Evolutionary conservation across 2,888 invertebrate species (phyloP).

Genomic region (Tethea ocularis): DNA sequence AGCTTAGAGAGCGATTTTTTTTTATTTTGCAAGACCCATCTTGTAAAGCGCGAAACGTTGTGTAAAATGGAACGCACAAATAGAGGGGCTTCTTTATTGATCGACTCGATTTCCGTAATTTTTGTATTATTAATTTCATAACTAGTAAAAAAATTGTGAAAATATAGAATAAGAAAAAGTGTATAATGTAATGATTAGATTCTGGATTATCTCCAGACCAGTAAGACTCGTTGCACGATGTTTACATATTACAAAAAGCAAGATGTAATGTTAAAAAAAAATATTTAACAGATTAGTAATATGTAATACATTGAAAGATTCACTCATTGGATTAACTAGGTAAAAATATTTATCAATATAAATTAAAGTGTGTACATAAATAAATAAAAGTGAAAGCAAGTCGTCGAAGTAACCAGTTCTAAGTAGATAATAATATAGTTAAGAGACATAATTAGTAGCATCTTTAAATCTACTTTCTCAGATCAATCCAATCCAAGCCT

Average conservation of each 20-base stretch:
- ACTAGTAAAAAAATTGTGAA: background rate
- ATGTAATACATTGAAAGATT: no score
- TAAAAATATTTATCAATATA: no score
- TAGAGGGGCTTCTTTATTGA: conserved; percentile 69
- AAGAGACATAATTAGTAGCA: background rate
- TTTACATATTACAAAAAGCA: no score
- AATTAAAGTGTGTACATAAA: no score
- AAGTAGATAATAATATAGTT: background rate
- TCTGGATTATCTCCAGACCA: no score
- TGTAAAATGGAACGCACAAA: conserved; percentile 71
- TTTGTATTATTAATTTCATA: conserved; percentile 34
- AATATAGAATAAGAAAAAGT: background rate
- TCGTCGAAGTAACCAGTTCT: background rate
- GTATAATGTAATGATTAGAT: no score
- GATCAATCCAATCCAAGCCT: conserved; percentile 24
- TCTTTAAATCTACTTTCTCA: background rate
- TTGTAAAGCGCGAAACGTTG: conserved; percentile 63
- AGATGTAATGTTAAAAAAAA: no score
- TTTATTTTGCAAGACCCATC: conserved; percentile 72
- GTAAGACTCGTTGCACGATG: no score
- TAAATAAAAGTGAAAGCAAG: background rate
- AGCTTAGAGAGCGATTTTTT: conserved; percentile 81
- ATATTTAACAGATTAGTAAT: no score
- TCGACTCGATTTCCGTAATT: conserved; percentile 50
- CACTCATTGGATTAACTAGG: no score